These are phyloP conservation scores for Pachymerium ferrugineum DNA, from an alignment of 2,888 invertebrate genomes.

Conservation along the genomic window DNA sequence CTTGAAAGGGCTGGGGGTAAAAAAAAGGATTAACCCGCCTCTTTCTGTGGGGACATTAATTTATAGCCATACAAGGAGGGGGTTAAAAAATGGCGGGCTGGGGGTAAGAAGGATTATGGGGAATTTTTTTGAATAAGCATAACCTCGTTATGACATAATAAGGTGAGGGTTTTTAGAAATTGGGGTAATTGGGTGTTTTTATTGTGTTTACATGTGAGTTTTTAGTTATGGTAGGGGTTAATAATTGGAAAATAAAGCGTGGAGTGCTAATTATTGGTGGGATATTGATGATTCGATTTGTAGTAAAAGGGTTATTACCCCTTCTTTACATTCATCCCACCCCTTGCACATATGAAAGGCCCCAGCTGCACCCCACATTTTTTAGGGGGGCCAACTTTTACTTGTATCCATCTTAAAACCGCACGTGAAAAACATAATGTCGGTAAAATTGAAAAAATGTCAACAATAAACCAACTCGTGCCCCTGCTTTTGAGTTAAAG, in stretches of 20 bases:
- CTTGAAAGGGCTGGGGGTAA: conserved; percentile 14
- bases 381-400: neutral
- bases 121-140: neutral
- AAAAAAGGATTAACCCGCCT: conserved; percentile 10
- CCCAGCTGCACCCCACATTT: conserved; percentile 13
- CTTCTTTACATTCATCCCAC: conserved; percentile 15
- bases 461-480: conserved; percentile 18
- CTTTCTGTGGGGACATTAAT: conserved; percentile 10
- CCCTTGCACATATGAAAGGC: conserved; percentile 4
- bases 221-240: neutral
- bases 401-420: conserved; percentile 11
- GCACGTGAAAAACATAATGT: conserved; percentile 18
- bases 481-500: neutral
- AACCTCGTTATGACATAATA: neutral
- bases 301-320: conserved; percentile 21
- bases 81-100: conserved; percentile 16
- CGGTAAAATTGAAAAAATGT: neutral
- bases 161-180: neutral
- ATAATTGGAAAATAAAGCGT: neutral
- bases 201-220: neutral
- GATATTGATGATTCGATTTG: neutral
- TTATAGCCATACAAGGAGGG: conserved; percentile 14
- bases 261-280: neutral
- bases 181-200: neutral
- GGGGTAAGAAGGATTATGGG: conserved; percentile 20